Evolutionary conservation across 2,113 vertebrate genomes (phyloP).

Genomic region (Ploceus nigricollis): DNA sequence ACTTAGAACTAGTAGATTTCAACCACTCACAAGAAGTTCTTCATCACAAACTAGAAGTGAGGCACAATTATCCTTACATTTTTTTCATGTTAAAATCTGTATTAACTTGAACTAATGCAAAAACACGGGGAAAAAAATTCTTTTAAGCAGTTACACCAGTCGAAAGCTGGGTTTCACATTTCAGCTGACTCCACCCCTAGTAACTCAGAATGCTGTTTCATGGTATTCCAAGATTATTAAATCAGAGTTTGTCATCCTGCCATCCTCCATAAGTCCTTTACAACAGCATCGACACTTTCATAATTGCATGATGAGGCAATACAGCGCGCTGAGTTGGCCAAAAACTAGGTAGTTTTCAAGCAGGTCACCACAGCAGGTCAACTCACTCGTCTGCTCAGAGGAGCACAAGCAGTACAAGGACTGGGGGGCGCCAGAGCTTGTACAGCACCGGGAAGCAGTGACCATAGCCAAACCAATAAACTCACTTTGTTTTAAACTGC

Average conservation of each 20-base stretch:
- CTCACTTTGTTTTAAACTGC: neutral
- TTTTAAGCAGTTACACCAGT: neutral
- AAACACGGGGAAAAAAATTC: rapidly evolving
- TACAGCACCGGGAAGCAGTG: neutral
- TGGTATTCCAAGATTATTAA: neutral
- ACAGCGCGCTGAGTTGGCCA: neutral
- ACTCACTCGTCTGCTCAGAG: neutral
- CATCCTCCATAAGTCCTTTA: neutral
- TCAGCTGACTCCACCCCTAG: neutral
- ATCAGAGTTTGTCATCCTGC: neutral
- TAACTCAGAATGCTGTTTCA: neutral
- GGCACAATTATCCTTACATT: neutral
- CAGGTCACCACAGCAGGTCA: neutral
- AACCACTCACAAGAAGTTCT: neutral
- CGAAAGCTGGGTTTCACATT: neutral
- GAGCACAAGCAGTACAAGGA: neutral
- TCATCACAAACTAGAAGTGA: neutral
- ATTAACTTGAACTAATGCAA: neutral
- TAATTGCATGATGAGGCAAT: neutral
- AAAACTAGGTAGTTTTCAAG: neutral
- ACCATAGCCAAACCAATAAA: neutral
- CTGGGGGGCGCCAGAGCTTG: rapidly evolving
- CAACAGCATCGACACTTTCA: neutral
- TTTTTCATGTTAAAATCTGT: neutral
- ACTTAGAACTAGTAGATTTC: neutral